Conservation (phyloP, 1,140 invertebrate genomes). For the Neodiprion virginianus region DNA sequence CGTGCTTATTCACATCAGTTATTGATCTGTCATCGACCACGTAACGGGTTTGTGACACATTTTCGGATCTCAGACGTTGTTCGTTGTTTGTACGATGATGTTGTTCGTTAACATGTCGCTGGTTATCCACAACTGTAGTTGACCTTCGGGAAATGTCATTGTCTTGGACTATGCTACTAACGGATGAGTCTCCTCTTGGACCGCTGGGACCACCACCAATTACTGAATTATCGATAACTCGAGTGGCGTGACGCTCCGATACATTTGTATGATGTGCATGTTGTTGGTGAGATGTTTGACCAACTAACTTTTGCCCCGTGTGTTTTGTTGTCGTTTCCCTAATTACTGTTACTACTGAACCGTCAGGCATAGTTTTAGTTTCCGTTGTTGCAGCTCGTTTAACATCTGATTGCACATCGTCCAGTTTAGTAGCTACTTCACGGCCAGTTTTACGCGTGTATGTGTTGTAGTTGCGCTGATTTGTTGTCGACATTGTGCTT, state of each 20-base stretch:
- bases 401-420: slow-evolving; percentile 35
- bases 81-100: slow-evolving; percentile 32
- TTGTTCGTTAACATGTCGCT: slow-evolving; percentile 22
- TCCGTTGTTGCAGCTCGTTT: slow-evolving; percentile 33
- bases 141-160: not conserved
- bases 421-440: slow-evolving; percentile 42
- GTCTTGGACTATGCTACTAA: not conserved
- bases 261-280: slow-evolving; percentile 28
- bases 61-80: slow-evolving; percentile 37
- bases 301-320: slow-evolving; percentile 28
- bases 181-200: not conserved
- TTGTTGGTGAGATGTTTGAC: slow-evolving; percentile 28
- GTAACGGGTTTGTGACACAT: slow-evolving; percentile 27
- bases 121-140: not conserved
- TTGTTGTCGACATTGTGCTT: slow-evolving; percentile 63
- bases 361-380: slow-evolving; percentile 62
- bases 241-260: slow-evolving; percentile 17
- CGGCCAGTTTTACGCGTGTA: slow-evolving; percentile 60
- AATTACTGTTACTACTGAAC: slow-evolving; percentile 61
- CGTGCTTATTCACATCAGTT: slow-evolving; percentile 21
- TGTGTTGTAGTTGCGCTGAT: slow-evolving; percentile 69
- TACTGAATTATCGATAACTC: not conserved
- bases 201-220: not conserved
- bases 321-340: slow-evolving; percentile 56
- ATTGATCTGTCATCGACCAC: slow-evolving; percentile 29